Conservation (phyloP, 2,797 vertebrate species). For the Astyanax mexicanus region DNA sequence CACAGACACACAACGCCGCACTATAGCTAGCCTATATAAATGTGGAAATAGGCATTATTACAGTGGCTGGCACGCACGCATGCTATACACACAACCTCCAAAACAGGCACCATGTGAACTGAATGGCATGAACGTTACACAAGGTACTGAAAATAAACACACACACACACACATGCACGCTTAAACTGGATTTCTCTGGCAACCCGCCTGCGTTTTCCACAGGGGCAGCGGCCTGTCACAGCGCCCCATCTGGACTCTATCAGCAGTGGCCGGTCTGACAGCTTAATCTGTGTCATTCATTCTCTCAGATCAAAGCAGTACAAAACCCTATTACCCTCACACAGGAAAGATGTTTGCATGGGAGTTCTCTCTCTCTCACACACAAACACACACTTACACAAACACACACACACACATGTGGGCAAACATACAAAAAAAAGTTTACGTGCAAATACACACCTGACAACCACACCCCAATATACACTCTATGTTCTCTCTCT, state of each 20-base stretch:
- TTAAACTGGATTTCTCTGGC: conserved; percentile 57
- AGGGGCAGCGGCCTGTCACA: conserved; percentile 66
- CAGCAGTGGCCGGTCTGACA: conserved; percentile 66
- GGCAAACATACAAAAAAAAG: no score
- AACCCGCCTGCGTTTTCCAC: conserved; percentile 48
- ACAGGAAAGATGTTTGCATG: conserved; percentile 39
- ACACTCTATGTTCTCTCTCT: no score
- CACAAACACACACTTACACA: background rate
- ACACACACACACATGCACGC: conserved; percentile 46
- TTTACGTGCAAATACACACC: no score
- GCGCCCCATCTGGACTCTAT: conserved; percentile 75
- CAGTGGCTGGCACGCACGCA: background rate
- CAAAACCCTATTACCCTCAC: conserved; percentile 52
- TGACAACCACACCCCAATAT: no score
- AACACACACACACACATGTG: background rate
- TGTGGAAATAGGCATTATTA: conserved; percentile 1
- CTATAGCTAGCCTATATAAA: background rate
- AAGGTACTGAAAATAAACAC: conserved; percentile 25
- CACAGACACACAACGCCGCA: background rate
- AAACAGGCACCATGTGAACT: background rate
- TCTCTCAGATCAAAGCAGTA: conserved; percentile 70
- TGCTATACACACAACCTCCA: conserved; percentile 43
- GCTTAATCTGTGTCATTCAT: conserved; percentile 74
- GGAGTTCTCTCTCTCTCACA: no score
- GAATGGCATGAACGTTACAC: conserved; percentile 30